These are phyloP conservation scores for Neodiprion fabricii DNA, from an alignment of 1,140 invertebrate genomes.

Conservation along the genomic window DNA sequence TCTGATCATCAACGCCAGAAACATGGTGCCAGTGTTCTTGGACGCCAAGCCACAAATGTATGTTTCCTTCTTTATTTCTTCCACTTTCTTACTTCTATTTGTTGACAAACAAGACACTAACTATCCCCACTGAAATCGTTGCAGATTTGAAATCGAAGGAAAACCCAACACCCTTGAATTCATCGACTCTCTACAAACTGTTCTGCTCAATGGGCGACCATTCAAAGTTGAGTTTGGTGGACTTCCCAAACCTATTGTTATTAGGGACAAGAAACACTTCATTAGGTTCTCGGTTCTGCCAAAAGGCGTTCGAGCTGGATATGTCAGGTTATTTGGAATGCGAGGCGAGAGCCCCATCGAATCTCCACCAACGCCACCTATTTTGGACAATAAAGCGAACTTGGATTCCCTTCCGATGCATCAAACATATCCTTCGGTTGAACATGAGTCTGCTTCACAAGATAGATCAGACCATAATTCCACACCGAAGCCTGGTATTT, in stretches of 20 bases:
- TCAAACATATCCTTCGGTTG: constrained; percentile 23
- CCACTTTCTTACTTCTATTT: constrained; percentile 20
- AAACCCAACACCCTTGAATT: constrained; percentile 80
- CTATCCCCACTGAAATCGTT: constrained; percentile 29
- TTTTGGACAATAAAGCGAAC: constrained; percentile 34
- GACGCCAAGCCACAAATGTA: constrained; percentile 83
- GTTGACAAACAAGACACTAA: constrained; percentile 11
- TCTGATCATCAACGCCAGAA: constrained; percentile 80
- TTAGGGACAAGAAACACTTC: constrained; percentile 82
- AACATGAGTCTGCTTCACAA: constrained; percentile 52
- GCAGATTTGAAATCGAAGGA: constrained; percentile 74
- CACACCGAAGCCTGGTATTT: constrained; percentile 42
- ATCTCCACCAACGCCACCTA: constrained; percentile 35
- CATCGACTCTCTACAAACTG: constrained; percentile 76
- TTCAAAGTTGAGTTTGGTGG: constrained; percentile 91
- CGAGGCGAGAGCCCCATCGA: constrained; percentile 56
- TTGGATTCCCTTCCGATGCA: neutral
- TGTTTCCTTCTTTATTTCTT: constrained; percentile 28
- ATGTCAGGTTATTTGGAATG: constrained; percentile 75
- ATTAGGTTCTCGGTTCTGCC: constrained; percentile 84
- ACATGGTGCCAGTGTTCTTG: constrained; percentile 81
- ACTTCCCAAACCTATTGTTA: constrained; percentile 84
- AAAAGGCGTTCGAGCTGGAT: constrained; percentile 73
- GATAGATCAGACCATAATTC: constrained; percentile 47
- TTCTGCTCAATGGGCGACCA: constrained; percentile 82